Conservation (phyloP, 1,140 invertebrate species). For the Conus betulinus region DNA sequence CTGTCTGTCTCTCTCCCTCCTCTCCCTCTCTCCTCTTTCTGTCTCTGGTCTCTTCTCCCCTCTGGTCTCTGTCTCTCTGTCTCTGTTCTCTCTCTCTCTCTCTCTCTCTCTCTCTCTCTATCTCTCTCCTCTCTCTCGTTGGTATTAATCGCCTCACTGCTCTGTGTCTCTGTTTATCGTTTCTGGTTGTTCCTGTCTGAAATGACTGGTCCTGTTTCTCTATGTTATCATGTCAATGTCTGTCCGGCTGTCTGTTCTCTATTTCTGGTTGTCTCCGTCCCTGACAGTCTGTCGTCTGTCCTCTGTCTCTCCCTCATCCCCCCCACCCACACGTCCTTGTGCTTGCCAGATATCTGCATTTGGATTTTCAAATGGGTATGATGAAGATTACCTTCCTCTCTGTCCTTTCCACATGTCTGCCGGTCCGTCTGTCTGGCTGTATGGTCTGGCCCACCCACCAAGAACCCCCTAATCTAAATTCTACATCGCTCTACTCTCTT, state of each 20-base stretch:
- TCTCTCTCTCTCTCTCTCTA: constrained; percentile 36
- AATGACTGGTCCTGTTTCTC: constrained; percentile 7
- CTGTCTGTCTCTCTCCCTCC: constrained; percentile 41
- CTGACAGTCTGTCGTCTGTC: neutral
- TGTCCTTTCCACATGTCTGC: neutral
- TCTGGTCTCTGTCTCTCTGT: constrained; percentile 45
- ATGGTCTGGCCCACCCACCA: neutral
- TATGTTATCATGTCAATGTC: constrained; percentile 4
- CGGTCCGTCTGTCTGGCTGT: neutral
- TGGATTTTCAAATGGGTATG: neutral
- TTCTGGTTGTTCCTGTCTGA: constrained; percentile 19
- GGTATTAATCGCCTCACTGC: too few relatives aligned
- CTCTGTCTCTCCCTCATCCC: neutral
- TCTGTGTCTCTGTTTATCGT: neutral
- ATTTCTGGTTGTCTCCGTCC: constrained; percentile 2
- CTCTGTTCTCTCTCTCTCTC: constrained; percentile 37
- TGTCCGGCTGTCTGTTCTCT: constrained; percentile 18
- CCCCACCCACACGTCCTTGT: too few relatives aligned
- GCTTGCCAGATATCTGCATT: neutral
- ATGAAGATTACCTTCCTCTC: neutral
- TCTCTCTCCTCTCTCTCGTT: constrained; percentile 27
- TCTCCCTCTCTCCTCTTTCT: constrained; percentile 40
- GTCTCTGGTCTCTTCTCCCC: constrained; percentile 43
- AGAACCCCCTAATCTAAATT: too few relatives aligned
- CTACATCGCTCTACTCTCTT: too few relatives aligned